Percentiles rank a stretch among this genome's conserved stretches.
These are phyloP conservation scores for Dasypolia templi DNA, from an alignment of 2,888 invertebrate species.

Conservation along the genomic window DNA sequence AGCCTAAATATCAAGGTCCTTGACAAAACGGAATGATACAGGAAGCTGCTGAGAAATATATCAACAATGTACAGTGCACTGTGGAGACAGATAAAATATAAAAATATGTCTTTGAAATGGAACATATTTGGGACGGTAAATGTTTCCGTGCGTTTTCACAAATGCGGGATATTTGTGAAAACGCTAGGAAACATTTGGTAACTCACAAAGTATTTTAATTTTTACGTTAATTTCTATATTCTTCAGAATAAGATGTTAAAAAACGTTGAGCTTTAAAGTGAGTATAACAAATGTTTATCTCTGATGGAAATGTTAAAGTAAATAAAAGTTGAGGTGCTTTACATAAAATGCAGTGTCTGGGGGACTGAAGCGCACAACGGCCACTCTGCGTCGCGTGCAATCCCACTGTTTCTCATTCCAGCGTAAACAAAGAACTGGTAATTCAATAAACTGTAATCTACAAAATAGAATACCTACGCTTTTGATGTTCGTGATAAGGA, in stretches of 20 bases:
- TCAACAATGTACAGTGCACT: slow-evolving; percentile 29
- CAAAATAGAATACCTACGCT: slow-evolving; percentile 41
- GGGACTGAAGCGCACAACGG: slow-evolving; percentile 31
- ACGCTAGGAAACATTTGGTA: no score
- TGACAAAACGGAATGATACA: slow-evolving; percentile 38
- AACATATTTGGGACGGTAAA: slow-evolving; percentile 48
- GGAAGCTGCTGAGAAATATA: slow-evolving; percentile 37
- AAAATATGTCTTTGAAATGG: slow-evolving; percentile 41
- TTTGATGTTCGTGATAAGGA: slow-evolving; percentile 56
- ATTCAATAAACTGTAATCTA: slow-evolving; percentile 39
- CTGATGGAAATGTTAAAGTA: background rate
- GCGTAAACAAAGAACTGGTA: slow-evolving; percentile 38
- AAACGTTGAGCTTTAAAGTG: slow-evolving; percentile 4
- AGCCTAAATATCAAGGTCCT: slow-evolving; percentile 25
- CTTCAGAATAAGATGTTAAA: slow-evolving; percentile 10
- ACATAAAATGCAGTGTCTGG: slow-evolving; percentile 42
- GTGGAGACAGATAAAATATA: slow-evolving; percentile 34
- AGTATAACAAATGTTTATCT: slow-evolving; percentile 19
- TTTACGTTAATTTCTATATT: slow-evolving; percentile 18
- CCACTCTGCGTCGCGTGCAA: slow-evolving; percentile 29
- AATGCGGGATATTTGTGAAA: no score
- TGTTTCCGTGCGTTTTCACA: slow-evolving; percentile 58
- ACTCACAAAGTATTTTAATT: slow-evolving; percentile 37
- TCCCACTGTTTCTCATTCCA: slow-evolving; percentile 31
- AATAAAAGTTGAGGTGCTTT: slow-evolving; percentile 31